A percentile compares a stretch with the other conserved stretches of the same genome.
Evolutionary conservation across 2,113 vertebrate species (phyloP).

Genomic region (Phaetusa simplex): DNA sequence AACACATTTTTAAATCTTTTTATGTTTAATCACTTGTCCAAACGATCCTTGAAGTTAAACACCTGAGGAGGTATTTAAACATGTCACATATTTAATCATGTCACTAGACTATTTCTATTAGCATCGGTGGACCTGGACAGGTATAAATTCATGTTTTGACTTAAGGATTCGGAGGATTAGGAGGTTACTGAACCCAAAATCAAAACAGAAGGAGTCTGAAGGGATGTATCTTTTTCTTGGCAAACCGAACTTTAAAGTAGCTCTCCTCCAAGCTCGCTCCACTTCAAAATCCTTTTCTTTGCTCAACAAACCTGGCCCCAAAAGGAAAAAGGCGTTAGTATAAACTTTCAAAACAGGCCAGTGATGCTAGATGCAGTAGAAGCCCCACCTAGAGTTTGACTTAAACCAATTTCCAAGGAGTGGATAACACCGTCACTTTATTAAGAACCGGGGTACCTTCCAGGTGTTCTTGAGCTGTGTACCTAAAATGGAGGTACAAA

Average conservation of each 20-base stretch:
- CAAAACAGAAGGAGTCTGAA: background rate
- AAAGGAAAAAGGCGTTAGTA: background rate
- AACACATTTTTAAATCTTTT: fast-evolving
- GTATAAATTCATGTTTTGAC: background rate
- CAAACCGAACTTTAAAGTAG: background rate
- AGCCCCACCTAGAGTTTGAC: background rate
- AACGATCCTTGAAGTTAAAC: background rate
- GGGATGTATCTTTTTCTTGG: background rate
- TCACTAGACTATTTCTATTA: background rate
- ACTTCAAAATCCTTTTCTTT: background rate
- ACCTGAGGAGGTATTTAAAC: background rate
- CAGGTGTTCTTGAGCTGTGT: background rate
- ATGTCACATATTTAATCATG: background rate
- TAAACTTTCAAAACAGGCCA: background rate
- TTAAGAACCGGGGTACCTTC: background rate
- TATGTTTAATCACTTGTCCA: background rate
- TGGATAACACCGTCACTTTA: background rate
- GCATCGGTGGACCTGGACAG: background rate
- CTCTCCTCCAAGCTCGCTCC: background rate
- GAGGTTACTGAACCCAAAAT: background rate
- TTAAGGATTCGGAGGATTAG: background rate
- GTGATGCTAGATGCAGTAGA: background rate
- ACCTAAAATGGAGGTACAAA: background rate
- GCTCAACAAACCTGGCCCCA: background rate
- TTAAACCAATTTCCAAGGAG: background rate